Evolutionary conservation across 2,797 vertebrate genomes (phyloP).

Genomic region (Pangasius djambal): DNA sequence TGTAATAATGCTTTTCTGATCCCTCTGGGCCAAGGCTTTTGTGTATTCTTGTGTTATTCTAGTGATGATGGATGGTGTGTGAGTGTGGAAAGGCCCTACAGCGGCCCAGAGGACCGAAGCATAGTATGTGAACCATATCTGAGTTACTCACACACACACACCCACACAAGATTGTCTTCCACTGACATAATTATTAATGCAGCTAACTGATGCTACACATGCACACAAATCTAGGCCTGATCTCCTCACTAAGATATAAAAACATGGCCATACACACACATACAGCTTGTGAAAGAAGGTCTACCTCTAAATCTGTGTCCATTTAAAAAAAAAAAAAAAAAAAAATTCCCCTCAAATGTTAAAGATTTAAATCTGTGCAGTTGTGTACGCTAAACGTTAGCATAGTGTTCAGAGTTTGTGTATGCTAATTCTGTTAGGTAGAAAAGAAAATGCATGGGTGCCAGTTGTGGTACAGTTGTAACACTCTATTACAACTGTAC

Average conservation of each 20-base stretch:
- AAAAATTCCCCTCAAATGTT: too few relatives aligned
- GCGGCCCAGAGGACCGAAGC: constrained; percentile 31
- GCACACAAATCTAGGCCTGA: neutral
- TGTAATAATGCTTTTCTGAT: constrained; percentile 42
- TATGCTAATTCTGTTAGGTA: neutral
- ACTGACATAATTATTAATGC: neutral
- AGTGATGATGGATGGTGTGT: constrained; percentile 66
- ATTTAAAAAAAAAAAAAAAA: too few relatives aligned
- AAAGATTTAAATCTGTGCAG: too few relatives aligned
- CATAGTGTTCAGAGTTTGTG: neutral
- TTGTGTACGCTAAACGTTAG: too few relatives aligned
- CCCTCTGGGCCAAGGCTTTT: constrained; percentile 24
- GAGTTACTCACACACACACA: constrained; percentile 12
- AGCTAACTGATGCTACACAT: neutral
- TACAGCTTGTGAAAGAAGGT: neutral
- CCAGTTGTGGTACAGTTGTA: too few relatives aligned
- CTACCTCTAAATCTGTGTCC: neutral
- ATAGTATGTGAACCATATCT: constrained; percentile 59
- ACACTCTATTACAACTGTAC: too few relatives aligned
- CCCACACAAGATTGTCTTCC: neutral
- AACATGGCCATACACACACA: neutral
- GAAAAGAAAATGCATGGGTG: neutral
- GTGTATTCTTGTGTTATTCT: constrained; percentile 44
- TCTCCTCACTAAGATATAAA: neutral
- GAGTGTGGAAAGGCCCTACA: constrained; percentile 50